Evolutionary conservation across 2,113 vertebrate genomes (phyloP).

Genomic region (Macrotis lagotis): DNA sequence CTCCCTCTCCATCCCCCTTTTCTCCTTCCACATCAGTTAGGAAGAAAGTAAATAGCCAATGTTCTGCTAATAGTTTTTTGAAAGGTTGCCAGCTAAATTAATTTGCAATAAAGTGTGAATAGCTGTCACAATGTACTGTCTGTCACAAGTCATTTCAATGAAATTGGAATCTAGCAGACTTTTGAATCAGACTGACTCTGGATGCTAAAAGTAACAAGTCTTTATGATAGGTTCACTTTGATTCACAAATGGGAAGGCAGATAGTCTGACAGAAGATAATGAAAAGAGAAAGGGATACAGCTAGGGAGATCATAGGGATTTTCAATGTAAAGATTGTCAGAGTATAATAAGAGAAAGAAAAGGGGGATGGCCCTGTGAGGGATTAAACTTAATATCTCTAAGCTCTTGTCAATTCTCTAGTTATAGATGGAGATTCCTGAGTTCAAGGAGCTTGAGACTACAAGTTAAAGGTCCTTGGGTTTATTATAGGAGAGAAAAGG

Average conservation of each 20-base stretch:
- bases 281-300: neutral
- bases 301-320: neutral
- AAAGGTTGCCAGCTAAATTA: neutral
- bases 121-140: neutral
- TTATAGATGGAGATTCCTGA: neutral
- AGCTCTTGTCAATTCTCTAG: neutral
- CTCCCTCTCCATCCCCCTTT: neutral
- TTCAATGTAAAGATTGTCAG: neutral
- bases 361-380: neutral
- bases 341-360: neutral
- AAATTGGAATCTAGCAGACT: neutral
- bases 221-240: neutral
- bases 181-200: neutral
- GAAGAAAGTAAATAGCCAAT: neutral
- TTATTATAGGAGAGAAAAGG: neutral
- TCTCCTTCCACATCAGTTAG: neutral
- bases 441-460: neutral
- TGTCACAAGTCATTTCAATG: neutral
- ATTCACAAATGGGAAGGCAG: neutral
- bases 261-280: neutral
- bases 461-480: neutral
- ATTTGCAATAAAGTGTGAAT: neutral
- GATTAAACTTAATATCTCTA: neutral
- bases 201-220: neutral
- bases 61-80: neutral